phyloP scores from a whole-genome alignment of 2,888 invertebrate genomes.

The Micoletzkya japonica region DNA sequence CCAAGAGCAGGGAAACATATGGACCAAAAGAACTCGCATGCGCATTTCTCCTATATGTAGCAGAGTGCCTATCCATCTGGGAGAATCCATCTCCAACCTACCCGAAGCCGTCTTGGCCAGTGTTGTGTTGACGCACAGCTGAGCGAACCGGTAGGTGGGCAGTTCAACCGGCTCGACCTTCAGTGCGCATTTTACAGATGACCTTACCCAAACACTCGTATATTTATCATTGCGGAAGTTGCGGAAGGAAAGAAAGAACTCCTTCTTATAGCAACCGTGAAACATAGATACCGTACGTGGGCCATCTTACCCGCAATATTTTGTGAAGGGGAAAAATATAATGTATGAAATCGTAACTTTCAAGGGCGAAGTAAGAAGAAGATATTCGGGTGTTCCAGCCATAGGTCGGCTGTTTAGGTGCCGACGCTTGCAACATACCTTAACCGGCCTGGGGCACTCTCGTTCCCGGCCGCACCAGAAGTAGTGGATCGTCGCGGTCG shows the following conservation, averaged over 20 bases:
- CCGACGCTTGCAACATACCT: slow-evolving; percentile 63
- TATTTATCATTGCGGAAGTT: too few species aligned
- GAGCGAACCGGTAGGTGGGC: slow-evolving; percentile 42
- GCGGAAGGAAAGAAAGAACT: too few species aligned
- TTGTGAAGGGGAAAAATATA: not conserved
- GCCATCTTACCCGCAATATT: not conserved
- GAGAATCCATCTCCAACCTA: not conserved
- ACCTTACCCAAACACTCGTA: too few species aligned
- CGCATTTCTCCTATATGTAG: too few species aligned
- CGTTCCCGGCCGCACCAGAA: slow-evolving; percentile 73
- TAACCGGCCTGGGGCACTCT: slow-evolving; percentile 87
- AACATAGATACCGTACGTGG: not conserved
- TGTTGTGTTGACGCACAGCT: slow-evolving; percentile 43
- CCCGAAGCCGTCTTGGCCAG: slow-evolving; percentile 46
- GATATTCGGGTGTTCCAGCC: too few species aligned
- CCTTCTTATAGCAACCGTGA: not conserved
- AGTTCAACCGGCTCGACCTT: slow-evolving; percentile 38
- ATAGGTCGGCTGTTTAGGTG: too few species aligned
- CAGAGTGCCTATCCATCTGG: too few species aligned
- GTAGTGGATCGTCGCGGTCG: slow-evolving; percentile 70
- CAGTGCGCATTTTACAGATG: not conserved
- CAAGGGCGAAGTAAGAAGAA: too few species aligned
- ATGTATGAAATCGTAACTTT: not conserved
- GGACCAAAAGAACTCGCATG: too few species aligned
- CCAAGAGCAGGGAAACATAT: too few species aligned